Base-by-base conservation (phyloP, 1,140 invertebrate genomes). In the Thalassaphorura encarpata region DNA sequence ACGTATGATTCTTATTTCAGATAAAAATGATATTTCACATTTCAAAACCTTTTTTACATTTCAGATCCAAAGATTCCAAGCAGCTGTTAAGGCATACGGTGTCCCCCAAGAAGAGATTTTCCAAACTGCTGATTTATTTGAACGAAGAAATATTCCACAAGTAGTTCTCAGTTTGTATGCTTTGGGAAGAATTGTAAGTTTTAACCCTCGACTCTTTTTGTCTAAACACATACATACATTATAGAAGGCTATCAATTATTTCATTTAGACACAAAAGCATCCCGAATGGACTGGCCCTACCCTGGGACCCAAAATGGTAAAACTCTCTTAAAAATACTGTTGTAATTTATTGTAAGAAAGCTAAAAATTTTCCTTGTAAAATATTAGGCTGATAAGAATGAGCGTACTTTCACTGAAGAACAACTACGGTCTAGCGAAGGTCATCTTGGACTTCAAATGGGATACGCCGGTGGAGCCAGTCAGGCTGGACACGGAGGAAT, bases 41-140 rank as follows among this genome's bases (percentile, higher is more conserved):
- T 36, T 36, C 33, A 36, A 11, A n/a, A 43, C 46, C 26, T 5
- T 29, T 49, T 49, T 27, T 15, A 49, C 26, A 49, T 26, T 8
- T 24, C 16, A 5, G 24, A 29, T 49, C 13, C 28, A 24, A 49
- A 85, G 84, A 74, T 97, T 97, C 77, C 92, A 97, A 76, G 86
- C 87, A 18, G 91, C 87, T 0, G 81, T 87, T 39, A 93, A 90
- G 73, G 84, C 86, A 57, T 96, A 96, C 69, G 95, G 94, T 21
- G 87, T 98, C 13, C 92, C 60, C 11, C 52, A 95, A 67, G 89
- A 94, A 70, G 94, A 99, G 77, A 91, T 97, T 66, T 99, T 99
- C 80, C 94, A 98, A 75, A 97, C 94, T 0, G 93, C 95, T 29
- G 95, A 97, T 77, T 76, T 99, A 5, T 98, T 94, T 70, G 94